A percentile compares a stretch with the other conserved stretches of the same genome.
Conservation (phyloP, 1,140 invertebrate genomes). For the Procambarus virginalis region DNA sequence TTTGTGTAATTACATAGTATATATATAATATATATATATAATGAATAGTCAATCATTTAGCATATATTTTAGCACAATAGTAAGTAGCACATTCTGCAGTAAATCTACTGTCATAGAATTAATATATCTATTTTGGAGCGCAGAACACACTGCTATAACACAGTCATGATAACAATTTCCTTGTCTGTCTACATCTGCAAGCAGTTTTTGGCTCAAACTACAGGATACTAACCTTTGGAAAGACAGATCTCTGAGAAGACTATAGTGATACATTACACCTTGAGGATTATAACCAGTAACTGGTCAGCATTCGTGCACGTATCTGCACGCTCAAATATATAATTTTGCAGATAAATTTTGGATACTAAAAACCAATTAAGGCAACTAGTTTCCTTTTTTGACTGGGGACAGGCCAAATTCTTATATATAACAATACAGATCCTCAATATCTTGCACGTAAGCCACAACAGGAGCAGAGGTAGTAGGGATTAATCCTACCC, state of each 20-base stretch:
- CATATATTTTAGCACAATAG: constrained; percentile 42
- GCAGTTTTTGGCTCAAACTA: constrained; percentile 39
- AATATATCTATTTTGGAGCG: constrained; percentile 31
- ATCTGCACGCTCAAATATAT: constrained; percentile 16
- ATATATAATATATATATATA: constrained; percentile 13
- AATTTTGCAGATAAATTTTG: constrained; percentile 16
- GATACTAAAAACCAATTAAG: constrained; percentile 50
- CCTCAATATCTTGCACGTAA: constrained; percentile 18
- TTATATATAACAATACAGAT: not conserved
- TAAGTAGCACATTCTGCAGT: constrained; percentile 35
- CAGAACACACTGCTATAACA: constrained; percentile 55
- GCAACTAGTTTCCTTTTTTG: constrained; percentile 35
- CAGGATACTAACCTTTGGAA: constrained; percentile 52
- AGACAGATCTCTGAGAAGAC: constrained; percentile 57
- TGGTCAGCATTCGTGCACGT: constrained; percentile 19
- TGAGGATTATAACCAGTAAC: constrained; percentile 29
- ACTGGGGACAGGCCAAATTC: constrained; percentile 21
- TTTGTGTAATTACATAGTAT: constrained; percentile 14
- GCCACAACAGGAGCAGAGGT: constrained; percentile 12
- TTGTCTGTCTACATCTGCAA: constrained; percentile 27
- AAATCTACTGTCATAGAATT: constrained; percentile 28
- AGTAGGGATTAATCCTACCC: not conserved
- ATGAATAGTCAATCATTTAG: constrained; percentile 1
- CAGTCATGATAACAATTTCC: constrained; percentile 15
- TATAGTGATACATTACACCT: constrained; percentile 28